phyloP scores from a whole-genome alignment of 2,113 vertebrate species.

The Psettodes erumei region DNA sequence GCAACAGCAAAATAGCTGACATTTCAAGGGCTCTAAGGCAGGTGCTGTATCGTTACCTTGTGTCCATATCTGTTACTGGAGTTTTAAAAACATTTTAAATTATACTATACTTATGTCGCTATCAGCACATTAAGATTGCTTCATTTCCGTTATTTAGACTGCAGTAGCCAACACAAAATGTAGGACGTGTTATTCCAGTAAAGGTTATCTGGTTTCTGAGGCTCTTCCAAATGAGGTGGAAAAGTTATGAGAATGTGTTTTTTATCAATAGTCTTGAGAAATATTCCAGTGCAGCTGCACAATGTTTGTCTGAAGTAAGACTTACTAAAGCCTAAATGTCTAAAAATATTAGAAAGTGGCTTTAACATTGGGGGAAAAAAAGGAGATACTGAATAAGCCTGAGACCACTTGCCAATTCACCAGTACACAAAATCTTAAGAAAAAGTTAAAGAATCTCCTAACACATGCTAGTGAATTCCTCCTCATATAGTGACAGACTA shows the following conservation, averaged over 20 bases:
- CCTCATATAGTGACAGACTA: background rate
- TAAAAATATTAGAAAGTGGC: background rate
- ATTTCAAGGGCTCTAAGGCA: background rate
- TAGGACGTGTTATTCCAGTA: background rate
- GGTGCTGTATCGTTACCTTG: constrained; percentile 3
- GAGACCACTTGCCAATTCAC: too few species aligned
- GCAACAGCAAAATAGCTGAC: constrained; percentile 2
- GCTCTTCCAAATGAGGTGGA: constrained; percentile 22
- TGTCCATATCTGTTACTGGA: background rate
- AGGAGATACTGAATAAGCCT: background rate
- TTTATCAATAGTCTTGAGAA: too few species aligned
- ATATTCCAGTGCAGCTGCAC: background rate
- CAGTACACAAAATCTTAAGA: too few species aligned
- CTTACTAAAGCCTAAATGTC: background rate
- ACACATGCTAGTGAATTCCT: background rate
- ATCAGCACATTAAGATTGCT: background rate
- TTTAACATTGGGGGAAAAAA: background rate
- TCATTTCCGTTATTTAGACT: background rate
- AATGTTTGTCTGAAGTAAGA: background rate
- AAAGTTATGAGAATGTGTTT: too few species aligned
- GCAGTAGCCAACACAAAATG: background rate
- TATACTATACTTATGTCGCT: background rate
- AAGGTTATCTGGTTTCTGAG: background rate
- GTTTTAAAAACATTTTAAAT: background rate
- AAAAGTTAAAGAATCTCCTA: background rate